Percentiles rank a stretch among this genome's conserved stretches.
Conservation (phyloP, 2,888 invertebrate genomes). For the Pachymerium ferrugineum region DNA sequence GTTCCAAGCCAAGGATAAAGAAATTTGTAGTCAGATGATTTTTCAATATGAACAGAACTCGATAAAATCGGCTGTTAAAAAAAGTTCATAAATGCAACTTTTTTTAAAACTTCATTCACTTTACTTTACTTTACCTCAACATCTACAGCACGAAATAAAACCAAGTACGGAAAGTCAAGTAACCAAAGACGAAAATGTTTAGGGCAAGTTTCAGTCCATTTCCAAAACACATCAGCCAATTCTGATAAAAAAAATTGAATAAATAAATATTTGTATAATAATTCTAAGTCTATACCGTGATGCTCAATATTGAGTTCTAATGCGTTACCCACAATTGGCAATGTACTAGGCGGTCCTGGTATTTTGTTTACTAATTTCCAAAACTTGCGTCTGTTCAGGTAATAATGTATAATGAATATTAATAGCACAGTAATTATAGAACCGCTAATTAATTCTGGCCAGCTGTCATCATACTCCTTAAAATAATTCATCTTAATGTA, state of each 20-base stretch:
- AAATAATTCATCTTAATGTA: too few relatives aligned
- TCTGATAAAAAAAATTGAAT: neutral
- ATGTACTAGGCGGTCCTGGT: constrained; percentile 56
- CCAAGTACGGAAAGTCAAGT: neutral
- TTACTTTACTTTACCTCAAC: too few relatives aligned
- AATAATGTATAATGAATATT: neutral
- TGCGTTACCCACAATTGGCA: constrained; percentile 59
- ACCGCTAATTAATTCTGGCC: neutral
- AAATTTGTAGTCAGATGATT: constrained; percentile 25
- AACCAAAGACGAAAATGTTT: neutral
- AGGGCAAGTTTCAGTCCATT: neutral
- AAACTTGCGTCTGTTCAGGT: neutral
- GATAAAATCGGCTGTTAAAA: neutral
- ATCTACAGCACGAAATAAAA: neutral
- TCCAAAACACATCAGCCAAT: neutral
- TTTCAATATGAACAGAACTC: neutral
- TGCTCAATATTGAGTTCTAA: constrained; percentile 58
- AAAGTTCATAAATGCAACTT: neutral
- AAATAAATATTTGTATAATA: neutral
- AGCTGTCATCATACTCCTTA: too few relatives aligned
- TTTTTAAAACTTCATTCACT: neutral
- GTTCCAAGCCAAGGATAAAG: constrained; percentile 32
- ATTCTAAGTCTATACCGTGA: constrained; percentile 49
- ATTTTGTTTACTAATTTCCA: constrained; percentile 50
- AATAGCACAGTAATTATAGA: neutral